These are phyloP conservation scores for Machaerirhynchus nigripectus DNA, from an alignment of 2,113 vertebrate genomes.

Conservation along the genomic window DNA sequence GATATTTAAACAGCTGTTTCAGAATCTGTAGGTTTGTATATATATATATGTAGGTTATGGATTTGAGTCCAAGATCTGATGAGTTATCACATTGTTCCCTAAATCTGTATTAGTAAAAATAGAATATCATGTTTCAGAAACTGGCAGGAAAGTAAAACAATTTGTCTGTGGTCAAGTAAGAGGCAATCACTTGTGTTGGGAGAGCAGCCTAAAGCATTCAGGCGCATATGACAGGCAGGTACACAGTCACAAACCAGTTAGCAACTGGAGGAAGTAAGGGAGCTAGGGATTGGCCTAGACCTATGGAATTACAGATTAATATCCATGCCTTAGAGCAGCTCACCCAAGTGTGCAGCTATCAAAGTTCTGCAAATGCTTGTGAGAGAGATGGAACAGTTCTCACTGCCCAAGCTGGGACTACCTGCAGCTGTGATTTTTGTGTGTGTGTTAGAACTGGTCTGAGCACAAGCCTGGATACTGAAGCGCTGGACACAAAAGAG, in stretches of 20 bases:
- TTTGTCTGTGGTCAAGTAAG: neutral
- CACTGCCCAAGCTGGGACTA: neutral
- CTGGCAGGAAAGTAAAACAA: neutral
- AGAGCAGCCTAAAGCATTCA: neutral
- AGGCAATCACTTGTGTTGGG: rapidly evolving
- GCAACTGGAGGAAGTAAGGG: neutral
- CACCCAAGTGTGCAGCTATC: neutral
- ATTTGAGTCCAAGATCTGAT: neutral
- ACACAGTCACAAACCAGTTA: neutral
- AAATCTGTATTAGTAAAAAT: neutral
- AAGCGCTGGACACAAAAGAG: rapidly evolving
- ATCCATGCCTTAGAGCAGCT: neutral
- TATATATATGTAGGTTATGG: too few species aligned
- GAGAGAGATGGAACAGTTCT: neutral
- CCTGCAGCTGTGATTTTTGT: neutral
- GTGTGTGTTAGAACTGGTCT: neutral
- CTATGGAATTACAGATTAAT: neutral
- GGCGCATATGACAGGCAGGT: neutral
- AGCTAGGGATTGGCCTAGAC: neutral
- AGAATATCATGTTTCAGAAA: neutral
- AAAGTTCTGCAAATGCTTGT: neutral
- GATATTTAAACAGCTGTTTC: neutral
- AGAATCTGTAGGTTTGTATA: neutral
- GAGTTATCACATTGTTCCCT: neutral
- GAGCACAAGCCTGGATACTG: neutral